Evolutionary conservation across 2,113 vertebrate species (phyloP).

Genomic region (Pungitius pungitius): DNA sequence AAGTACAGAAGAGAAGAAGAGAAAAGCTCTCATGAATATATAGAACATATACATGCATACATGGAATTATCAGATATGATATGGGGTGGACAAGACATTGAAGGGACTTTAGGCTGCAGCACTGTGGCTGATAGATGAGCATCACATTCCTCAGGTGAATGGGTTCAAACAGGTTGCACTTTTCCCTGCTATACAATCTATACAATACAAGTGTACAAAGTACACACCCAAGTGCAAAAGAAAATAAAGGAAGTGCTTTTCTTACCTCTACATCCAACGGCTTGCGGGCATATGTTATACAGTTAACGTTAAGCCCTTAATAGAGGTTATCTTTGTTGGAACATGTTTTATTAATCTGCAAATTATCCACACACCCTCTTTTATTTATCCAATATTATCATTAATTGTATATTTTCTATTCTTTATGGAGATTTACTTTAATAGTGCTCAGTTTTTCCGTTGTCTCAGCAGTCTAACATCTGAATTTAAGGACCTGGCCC

Average conservation of each 20-base stretch:
- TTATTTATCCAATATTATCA: background rate
- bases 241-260: slow-evolving; percentile 10
- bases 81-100: background rate
- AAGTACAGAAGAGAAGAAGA: background rate
- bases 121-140: slow-evolving; percentile 21
- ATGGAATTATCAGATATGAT: background rate
- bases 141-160: background rate
- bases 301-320: background rate
- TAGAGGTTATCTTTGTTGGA: background rate
- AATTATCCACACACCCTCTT: background rate
- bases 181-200: slow-evolving; percentile 22
- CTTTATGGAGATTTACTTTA: background rate
- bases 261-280: background rate
- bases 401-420: background rate
- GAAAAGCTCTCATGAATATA: slow-evolving; percentile 3
- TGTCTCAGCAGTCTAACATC: background rate
- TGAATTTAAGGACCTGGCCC: background rate
- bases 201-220: slow-evolving; percentile 23
- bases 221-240: slow-evolving; percentile 29
- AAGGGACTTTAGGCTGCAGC: slow-evolving; percentile 15
- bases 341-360: background rate
- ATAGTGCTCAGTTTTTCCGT: background rate
- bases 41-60: background rate
- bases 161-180: background rate
- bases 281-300: slow-evolving; percentile 5